Percentiles rank a stretch among this genome's conserved stretches.
phyloP scores from a whole-genome alignment of 2,113 vertebrate genomes.

The Cyphomyrus discorhynchus region DNA sequence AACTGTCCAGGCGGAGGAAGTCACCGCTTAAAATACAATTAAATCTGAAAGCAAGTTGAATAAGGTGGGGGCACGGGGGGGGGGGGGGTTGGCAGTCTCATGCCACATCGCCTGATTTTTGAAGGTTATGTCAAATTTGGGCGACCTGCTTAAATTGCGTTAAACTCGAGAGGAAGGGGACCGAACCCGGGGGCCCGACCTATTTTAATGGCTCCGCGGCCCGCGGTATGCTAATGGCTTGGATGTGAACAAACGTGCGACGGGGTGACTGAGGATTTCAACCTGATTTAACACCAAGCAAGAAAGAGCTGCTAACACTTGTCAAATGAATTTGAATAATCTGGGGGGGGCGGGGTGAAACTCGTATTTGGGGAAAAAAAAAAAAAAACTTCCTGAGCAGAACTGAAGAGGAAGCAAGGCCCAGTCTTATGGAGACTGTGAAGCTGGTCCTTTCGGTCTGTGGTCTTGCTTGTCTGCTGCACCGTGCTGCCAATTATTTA shows the following conservation, averaged over 20 bases:
- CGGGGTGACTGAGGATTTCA: background rate
- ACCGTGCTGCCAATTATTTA: background rate
- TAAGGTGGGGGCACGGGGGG: background rate
- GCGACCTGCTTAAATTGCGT: background rate
- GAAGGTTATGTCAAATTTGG: background rate
- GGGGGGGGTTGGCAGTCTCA: background rate
- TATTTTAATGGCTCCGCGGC: background rate
- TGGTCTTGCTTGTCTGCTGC: background rate
- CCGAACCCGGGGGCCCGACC: background rate
- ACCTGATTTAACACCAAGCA: background rate
- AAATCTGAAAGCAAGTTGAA: slow-evolving; percentile 21
- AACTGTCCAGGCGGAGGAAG: slow-evolving; percentile 12
- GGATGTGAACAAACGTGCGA: background rate
- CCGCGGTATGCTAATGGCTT: background rate
- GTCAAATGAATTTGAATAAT: background rate
- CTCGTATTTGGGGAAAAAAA: background rate
- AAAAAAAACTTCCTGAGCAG: background rate
- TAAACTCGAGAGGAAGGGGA: background rate
- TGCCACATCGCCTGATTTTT: background rate
- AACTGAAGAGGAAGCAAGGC: background rate
- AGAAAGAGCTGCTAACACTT: background rate
- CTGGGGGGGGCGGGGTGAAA: background rate
- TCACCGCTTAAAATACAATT: slow-evolving; percentile 23
- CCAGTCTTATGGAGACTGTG: background rate
- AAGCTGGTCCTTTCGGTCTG: background rate